Evolutionary conservation across 2,113 vertebrate genomes (phyloP).

Genomic region (Uria lomvia): DNA sequence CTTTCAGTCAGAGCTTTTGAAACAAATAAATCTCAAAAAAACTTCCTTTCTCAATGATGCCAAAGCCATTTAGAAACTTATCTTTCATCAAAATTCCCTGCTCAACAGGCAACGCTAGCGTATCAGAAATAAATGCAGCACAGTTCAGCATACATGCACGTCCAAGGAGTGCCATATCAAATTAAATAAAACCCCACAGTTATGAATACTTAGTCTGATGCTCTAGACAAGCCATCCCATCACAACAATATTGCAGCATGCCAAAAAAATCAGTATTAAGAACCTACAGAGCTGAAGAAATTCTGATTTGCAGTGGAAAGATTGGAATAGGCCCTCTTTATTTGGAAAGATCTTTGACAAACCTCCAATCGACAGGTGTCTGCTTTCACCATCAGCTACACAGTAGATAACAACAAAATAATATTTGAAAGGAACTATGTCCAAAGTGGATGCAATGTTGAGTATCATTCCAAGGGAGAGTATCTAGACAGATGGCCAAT

Average conservation of each 20-base stretch:
- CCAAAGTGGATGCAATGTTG: neutral
- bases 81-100: neutral
- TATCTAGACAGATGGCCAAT: constrained; percentile 24
- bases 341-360: neutral
- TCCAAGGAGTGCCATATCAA: neutral
- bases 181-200: neutral
- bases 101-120: too few species aligned
- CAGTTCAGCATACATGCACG: neutral
- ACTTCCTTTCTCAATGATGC: neutral
- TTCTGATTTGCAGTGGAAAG: neutral
- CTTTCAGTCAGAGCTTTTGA: neutral
- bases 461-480: neutral
- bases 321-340: neutral
- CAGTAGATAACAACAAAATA: neutral
- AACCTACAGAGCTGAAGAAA: neutral
- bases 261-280: neutral
- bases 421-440: constrained; percentile 9
- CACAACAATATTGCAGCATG: neutral
- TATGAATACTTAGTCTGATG: neutral
- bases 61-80: neutral
- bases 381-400: neutral
- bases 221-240: neutral
- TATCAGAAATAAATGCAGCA: neutral
- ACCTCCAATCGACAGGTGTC: neutral
- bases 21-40: neutral